Evolutionary conservation across 2,113 vertebrate genomes (phyloP).

Genomic region (Sapajus apella): DNA sequence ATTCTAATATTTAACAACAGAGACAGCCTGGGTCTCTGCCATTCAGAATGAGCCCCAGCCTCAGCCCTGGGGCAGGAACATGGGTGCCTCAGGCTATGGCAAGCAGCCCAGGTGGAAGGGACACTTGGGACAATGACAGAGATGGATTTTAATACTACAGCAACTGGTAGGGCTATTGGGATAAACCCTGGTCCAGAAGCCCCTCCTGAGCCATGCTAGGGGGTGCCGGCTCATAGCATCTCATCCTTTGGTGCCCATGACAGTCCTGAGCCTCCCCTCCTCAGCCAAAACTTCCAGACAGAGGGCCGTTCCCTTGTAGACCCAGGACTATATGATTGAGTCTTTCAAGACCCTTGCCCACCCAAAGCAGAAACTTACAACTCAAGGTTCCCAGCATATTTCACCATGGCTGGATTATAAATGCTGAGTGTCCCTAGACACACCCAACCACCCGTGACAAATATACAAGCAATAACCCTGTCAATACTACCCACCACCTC

Average conservation of each 20-base stretch:
- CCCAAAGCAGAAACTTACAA: not conserved
- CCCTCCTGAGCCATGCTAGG: not conserved
- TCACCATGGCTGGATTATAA: not conserved
- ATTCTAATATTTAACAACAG: slow-evolving; percentile 51
- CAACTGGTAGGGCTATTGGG: not conserved
- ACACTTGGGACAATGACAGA: not conserved
- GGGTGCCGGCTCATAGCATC: not conserved
- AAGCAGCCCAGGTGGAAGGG: not conserved
- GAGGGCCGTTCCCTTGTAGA: not conserved
- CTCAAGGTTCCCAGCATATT: not conserved
- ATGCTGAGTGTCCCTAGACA: not conserved
- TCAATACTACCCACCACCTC: not conserved
- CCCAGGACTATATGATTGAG: not conserved
- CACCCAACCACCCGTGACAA: not conserved
- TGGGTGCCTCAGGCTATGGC: not conserved
- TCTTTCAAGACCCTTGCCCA: not conserved
- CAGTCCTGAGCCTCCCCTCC: not conserved
- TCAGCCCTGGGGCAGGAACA: not conserved
- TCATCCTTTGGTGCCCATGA: not conserved
- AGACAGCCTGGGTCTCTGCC: not conserved
- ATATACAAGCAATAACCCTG: not conserved
- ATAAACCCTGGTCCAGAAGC: not conserved
- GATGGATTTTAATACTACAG: not conserved
- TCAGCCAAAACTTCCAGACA: not conserved
- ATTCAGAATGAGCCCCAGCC: not conserved